Evolutionary conservation across 2,797 vertebrate species (phyloP).

Genomic region (Otolemur crassicaudatus): DNA sequence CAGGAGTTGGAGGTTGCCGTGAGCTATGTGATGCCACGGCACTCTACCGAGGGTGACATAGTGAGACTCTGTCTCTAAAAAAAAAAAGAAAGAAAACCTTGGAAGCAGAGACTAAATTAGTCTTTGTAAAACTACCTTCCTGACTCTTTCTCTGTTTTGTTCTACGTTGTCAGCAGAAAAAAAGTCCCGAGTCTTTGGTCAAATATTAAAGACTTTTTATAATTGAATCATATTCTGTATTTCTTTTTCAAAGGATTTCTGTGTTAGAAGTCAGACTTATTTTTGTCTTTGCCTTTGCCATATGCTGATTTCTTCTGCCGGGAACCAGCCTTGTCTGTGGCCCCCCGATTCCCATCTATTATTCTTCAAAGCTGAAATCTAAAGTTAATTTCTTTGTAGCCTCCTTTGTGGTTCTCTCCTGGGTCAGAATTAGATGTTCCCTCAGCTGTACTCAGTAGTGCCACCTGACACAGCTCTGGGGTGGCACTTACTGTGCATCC

Average conservation of each 20-base stretch:
- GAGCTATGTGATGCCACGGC: too few species aligned
- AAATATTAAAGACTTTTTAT: not conserved
- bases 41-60: too few species aligned
- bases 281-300: conserved; percentile 31
- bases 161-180: not conserved
- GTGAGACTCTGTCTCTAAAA: too few species aligned
- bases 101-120: not conserved
- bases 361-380: not conserved
- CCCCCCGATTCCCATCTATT: not conserved
- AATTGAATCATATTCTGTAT: not conserved
- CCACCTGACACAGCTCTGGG: not conserved
- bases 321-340: not conserved
- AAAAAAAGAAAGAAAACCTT: not conserved
- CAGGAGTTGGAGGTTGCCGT: too few species aligned
- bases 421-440: not conserved
- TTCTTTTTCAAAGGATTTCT: not conserved
- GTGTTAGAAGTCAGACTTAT: not conserved
- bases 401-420: not conserved
- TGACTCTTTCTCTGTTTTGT: not conserved
- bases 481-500: not conserved
- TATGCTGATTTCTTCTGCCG: not conserved
- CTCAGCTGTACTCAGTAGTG: not conserved
- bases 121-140: not conserved
- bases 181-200: not conserved
- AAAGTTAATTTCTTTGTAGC: not conserved